These are phyloP conservation scores for Ranitomeya variabilis DNA, from an alignment of 2,113 vertebrate genomes.

Conservation along the genomic window DNA sequence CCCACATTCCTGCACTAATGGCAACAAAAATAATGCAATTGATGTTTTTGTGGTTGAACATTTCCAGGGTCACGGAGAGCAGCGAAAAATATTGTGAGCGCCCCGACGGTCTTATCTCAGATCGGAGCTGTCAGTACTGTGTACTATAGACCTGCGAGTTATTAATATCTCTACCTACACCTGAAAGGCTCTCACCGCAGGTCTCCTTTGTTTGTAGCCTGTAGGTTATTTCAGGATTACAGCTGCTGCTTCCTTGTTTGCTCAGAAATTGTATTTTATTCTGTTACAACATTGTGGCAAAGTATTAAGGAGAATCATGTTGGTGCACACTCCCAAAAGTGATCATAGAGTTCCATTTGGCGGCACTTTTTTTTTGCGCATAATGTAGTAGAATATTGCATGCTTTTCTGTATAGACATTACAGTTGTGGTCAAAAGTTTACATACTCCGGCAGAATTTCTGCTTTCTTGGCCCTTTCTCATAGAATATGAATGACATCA, in stretches of 20 bases:
- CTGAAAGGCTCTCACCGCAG: background rate
- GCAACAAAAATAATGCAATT: background rate
- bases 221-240: conserved; percentile 5
- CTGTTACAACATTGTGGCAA: background rate
- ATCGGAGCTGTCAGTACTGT: background rate
- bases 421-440: too few relatives aligned
- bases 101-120: background rate
- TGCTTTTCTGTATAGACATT: too few relatives aligned
- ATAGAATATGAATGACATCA: too few relatives aligned
- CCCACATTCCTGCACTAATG: too few relatives aligned
- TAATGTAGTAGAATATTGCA: too few relatives aligned
- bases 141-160: background rate
- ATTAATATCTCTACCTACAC: background rate
- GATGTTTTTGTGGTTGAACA: background rate
- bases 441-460: too few relatives aligned
- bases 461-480: too few relatives aligned
- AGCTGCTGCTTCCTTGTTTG: background rate
- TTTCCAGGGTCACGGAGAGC: background rate
- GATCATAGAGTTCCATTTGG: too few relatives aligned
- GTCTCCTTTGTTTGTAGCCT: conserved; percentile 2
- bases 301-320: too few relatives aligned
- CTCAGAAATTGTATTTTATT: background rate
- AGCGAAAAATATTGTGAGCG: background rate
- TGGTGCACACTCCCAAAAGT: too few relatives aligned
- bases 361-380: too few relatives aligned